A percentile compares a stretch with the other conserved stretches of the same genome.
These are phyloP conservation scores for Nematostella vectensis DNA, from an alignment of 92 coral and sea anemone genomes.

Conservation along the genomic window DNA sequence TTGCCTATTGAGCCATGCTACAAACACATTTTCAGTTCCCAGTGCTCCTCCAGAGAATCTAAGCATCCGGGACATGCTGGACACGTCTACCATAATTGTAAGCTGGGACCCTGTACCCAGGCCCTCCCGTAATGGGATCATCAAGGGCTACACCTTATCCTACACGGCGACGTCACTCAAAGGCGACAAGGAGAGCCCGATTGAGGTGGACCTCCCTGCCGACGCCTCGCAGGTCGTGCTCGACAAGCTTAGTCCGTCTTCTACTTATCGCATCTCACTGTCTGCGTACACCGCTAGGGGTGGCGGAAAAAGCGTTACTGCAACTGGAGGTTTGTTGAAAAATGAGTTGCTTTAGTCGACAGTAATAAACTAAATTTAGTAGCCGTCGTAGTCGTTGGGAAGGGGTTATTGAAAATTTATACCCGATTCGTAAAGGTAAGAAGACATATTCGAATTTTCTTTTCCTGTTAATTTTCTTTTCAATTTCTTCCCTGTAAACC, in stretches of 20 bases:
- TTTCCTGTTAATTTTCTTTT: no score
- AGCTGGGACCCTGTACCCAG: constrained; percentile 21
- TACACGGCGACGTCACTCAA: constrained; percentile 5
- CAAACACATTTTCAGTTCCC: constrained; percentile 27
- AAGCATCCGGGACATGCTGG: constrained; percentile 6
- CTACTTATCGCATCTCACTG: constrained; percentile 5
- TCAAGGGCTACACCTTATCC: constrained; percentile 22
- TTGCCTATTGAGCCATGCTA: no score
- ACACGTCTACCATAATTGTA: constrained; percentile 5
- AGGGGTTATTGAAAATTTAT: no score
- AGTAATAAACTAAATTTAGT: no score
- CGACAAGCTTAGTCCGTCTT: constrained; percentile 3
- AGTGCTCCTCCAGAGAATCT: constrained; percentile 25
- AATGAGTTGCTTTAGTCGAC: no score
- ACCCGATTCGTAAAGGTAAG: no score
- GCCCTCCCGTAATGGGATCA: constrained; percentile 13
- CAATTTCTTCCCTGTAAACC: no score
- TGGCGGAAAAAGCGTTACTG: constrained; percentile 6
- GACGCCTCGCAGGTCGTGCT: not conserved
- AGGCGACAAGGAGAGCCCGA: not conserved
- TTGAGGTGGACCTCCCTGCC: not conserved
- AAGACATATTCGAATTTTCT: no score
- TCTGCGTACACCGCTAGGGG: constrained; percentile 24
- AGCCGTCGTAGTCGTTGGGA: no score
- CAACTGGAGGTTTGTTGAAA: no score